These are phyloP conservation scores for Sisyra nigra DNA, from an alignment of 2,888 invertebrate genomes.

Conservation along the genomic window DNA sequence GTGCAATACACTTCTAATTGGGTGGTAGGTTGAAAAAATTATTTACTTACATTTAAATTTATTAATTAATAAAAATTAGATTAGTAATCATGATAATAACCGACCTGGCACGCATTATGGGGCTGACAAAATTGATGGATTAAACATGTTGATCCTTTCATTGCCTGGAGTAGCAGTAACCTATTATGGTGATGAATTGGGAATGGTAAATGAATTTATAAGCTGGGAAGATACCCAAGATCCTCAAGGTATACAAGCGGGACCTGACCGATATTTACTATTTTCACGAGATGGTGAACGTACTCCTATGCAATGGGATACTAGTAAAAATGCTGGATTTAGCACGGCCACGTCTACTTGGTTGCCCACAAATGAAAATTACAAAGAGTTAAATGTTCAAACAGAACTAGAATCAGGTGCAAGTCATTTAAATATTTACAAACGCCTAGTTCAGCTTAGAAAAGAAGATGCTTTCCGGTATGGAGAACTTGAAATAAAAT, in stretches of 20 bases:
- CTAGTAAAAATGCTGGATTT: slow-evolving; percentile 39
- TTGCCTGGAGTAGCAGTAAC: slow-evolving; percentile 74
- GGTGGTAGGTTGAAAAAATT: slow-evolving; percentile 56
- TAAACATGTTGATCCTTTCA: slow-evolving; percentile 67
- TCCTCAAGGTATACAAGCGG: slow-evolving; percentile 37
- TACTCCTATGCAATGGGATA: slow-evolving; percentile 70
- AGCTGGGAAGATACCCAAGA: slow-evolving; percentile 37
- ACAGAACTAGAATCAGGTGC: slow-evolving; percentile 25
- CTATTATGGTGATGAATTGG: slow-evolving; percentile 77
- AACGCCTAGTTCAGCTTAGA: slow-evolving; percentile 35
- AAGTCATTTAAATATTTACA: slow-evolving; percentile 48
- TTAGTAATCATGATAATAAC: slow-evolving; percentile 64
- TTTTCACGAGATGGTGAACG: slow-evolving; percentile 56
- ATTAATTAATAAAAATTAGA: slow-evolving; percentile 26
- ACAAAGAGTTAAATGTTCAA: slow-evolving; percentile 38
- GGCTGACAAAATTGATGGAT: slow-evolving; percentile 50
- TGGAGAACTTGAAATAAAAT: slow-evolving; percentile 36
- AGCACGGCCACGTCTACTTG: slow-evolving; percentile 33
- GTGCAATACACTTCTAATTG: slow-evolving; percentile 47
- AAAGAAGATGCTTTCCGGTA: slow-evolving; percentile 29
- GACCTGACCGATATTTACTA: slow-evolving; percentile 37
- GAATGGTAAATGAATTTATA: slow-evolving; percentile 42
- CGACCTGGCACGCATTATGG: slow-evolving; percentile 55
- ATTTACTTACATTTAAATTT: background rate
- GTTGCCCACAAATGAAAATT: slow-evolving; percentile 51